Conservation (phyloP, 2,888 invertebrate genomes). For the Saturnia pavonia region DNA sequence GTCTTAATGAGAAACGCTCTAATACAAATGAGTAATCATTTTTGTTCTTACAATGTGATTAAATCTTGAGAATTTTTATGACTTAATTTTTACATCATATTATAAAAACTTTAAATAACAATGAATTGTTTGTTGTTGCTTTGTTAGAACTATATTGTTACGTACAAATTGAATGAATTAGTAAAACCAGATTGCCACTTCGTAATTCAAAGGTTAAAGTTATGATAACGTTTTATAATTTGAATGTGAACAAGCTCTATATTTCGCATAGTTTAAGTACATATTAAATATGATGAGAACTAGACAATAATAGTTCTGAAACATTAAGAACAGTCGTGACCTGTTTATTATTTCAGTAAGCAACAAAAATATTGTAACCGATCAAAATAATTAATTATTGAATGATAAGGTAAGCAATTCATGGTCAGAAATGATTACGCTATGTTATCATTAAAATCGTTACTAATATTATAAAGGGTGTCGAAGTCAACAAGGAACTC, state of each 20-base stretch:
- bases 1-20: neutral
- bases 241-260: conserved; percentile 9
- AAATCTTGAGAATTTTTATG: conserved; percentile 13
- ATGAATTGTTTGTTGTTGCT: conserved; percentile 7
- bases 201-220: neutral
- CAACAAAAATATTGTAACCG: neutral
- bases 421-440: too few relatives aligned
- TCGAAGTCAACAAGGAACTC: too few relatives aligned
- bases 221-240: conserved; percentile 11
- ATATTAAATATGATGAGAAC: conserved; percentile 22
- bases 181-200: neutral
- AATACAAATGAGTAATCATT: conserved; percentile 1
- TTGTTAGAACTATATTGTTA: neutral
- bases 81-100: conserved; percentile 13
- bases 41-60: conserved; percentile 12
- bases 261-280: conserved; percentile 17
- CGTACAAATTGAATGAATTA: neutral
- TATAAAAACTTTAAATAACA: conserved; percentile 9
- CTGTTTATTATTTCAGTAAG: neutral
- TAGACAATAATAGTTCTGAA: conserved; percentile 20
- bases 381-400: neutral
- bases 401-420: too few relatives aligned
- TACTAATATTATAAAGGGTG: too few relatives aligned
- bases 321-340: neutral
- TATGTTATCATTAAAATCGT: too few relatives aligned